A percentile compares a stretch with the other conserved stretches of the same genome.
Conservation (phyloP, 30 jellyfish, hydroid and myxozoan species). For the Cassiopea xamachana region DNA sequence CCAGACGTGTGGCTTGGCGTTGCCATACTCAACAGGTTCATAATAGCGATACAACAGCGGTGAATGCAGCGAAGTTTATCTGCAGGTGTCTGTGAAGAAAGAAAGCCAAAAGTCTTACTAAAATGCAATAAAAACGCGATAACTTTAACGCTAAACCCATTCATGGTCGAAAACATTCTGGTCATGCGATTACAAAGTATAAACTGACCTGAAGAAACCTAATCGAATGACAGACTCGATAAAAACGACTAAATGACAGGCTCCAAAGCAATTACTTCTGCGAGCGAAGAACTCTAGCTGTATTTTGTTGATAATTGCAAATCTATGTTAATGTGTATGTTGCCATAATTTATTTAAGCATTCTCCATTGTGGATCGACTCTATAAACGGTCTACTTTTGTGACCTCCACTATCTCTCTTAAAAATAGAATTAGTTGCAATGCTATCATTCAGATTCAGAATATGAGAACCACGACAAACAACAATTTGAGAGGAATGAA, state of each 20-base stretch:
- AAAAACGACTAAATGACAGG: background rate
- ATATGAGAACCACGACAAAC: no score
- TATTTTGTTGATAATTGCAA: no score
- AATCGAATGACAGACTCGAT: slow-evolving; percentile 1
- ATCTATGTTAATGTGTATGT: no score
- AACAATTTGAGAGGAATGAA: no score
- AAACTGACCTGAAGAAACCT: background rate
- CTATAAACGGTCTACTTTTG: no score
- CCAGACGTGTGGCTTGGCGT: slow-evolving; percentile 95
- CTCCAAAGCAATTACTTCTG: no score
- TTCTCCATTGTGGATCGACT: no score
- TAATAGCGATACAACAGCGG: slow-evolving; percentile 97
- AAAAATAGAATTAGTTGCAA: no score
- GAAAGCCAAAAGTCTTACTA: background rate
- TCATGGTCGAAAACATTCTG: background rate
- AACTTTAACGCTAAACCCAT: background rate
- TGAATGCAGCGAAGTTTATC: slow-evolving; percentile 95
- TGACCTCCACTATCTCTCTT: no score
- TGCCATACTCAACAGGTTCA: slow-evolving; percentile 99
- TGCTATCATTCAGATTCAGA: no score
- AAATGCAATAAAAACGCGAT: background rate
- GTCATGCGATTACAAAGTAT: background rate
- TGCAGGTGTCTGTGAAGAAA: slow-evolving; percentile 87
- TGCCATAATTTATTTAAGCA: no score
- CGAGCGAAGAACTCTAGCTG: no score